A percentile compares a stretch with the other conserved stretches of the same genome.
Conservation (phyloP, 2,797 vertebrate genomes). For the Sebastes hubbsi region DNA sequence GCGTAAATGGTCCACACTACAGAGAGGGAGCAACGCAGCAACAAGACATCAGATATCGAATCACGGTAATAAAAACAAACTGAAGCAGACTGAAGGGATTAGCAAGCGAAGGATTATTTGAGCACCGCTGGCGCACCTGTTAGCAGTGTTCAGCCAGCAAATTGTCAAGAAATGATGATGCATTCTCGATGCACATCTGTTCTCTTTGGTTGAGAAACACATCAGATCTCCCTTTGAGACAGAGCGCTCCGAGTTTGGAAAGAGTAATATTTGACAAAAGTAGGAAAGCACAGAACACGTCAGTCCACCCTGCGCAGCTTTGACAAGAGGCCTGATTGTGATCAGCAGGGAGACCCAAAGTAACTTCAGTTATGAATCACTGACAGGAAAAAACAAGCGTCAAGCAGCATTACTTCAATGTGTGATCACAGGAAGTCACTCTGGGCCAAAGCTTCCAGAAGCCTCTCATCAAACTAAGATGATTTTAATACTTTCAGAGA, state of each 20-base stretch:
- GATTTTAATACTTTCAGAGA: constrained; percentile 20
- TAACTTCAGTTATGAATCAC: constrained; percentile 35
- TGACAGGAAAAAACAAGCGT: constrained; percentile 28
- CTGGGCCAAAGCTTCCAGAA: constrained; percentile 9
- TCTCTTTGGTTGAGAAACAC: constrained; percentile 35
- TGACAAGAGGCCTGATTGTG: constrained; percentile 41
- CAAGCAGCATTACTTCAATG: constrained; percentile 14
- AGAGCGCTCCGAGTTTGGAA: constrained; percentile 16
- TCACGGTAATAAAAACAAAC: constrained; percentile 17
- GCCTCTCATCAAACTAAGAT: constrained; percentile 9
- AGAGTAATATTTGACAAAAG: constrained; percentile 29
- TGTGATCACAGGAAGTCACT: constrained; percentile 12
- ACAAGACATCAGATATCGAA: constrained; percentile 35
- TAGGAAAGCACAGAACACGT: constrained; percentile 5
- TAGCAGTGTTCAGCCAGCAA: constrained; percentile 39
- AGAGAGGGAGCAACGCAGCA: constrained; percentile 27
- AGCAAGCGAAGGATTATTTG: constrained; percentile 16
- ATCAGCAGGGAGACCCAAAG: constrained; percentile 44
- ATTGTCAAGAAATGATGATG: constrained; percentile 47
- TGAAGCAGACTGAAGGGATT: constrained; percentile 42
- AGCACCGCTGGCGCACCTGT: constrained; percentile 52
- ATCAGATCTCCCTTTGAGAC: constrained; percentile 29
- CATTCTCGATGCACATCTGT: constrained; percentile 58
- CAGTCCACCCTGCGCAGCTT: constrained; percentile 17
- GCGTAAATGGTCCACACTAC: constrained; percentile 96